phyloP scores from a whole-genome alignment of 2,888 invertebrate genomes.

The Hoplodrina ambigua region DNA sequence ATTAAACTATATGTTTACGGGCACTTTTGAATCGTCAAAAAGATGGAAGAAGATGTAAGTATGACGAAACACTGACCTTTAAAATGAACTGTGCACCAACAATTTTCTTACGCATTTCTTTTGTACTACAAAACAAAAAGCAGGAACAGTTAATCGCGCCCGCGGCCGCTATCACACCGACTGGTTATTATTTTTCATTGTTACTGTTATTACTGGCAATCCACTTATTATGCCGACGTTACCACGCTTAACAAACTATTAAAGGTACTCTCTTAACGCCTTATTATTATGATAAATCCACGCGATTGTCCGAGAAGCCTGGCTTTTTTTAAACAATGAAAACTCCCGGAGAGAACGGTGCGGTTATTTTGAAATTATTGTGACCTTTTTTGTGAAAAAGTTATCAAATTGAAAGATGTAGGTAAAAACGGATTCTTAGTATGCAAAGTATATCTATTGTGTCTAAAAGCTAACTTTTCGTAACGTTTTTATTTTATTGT shows the following conservation, averaged over 20 bases:
- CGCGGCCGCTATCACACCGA: conserved; percentile 50
- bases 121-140: conserved; percentile 48
- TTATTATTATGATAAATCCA: conserved; percentile 82
- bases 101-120: conserved; percentile 32
- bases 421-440: no score
- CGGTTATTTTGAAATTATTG: background rate
- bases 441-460: no score
- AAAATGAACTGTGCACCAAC: background rate
- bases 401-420: conserved; percentile 4
- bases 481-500: no score
- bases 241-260: conserved; percentile 89
- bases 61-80: background rate
- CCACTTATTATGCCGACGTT: conserved; percentile 82
- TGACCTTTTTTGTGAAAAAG: background rate
- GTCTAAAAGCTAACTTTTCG: background rate
- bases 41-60: no score
- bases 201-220: conserved; percentile 83
- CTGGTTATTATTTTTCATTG: conserved; percentile 87
- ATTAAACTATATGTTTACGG: no score
- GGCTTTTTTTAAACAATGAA: conserved; percentile 56
- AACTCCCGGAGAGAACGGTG: conserved; percentile 6
- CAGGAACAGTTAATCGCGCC: conserved; percentile 43
- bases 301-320: conserved; percentile 70
- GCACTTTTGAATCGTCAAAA: no score
- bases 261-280: conserved; percentile 81